phyloP scores from a whole-genome alignment of 2,888 invertebrate species.

The Gordius sp. region DNA sequence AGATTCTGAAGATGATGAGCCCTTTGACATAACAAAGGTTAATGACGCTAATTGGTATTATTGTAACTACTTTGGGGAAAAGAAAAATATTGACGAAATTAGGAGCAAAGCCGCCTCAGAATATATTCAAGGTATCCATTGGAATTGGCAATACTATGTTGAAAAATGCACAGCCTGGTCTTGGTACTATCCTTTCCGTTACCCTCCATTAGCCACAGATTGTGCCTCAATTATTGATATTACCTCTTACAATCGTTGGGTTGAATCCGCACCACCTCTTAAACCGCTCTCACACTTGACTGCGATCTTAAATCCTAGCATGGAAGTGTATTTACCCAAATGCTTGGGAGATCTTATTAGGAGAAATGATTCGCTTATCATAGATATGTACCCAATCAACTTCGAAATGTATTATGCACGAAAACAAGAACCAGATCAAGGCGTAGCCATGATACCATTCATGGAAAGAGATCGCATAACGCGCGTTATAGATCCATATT shows the following conservation, averaged over 20 bases:
- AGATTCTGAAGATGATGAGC: neutral
- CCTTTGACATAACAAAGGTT: neutral
- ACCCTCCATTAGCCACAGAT: neutral
- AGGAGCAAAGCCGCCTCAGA: neutral
- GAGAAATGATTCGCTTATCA: neutral
- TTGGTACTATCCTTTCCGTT: neutral
- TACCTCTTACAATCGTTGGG: neutral
- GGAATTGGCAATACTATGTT: neutral
- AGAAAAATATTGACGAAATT: neutral
- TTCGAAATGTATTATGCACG: neutral
- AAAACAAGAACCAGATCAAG: neutral
- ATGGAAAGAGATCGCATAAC: too few relatives aligned
- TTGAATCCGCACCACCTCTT: neutral
- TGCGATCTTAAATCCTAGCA: neutral
- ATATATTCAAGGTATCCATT: neutral
- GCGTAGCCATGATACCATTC: neutral
- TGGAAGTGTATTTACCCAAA: neutral
- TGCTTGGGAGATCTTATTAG: neutral
- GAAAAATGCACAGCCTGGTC: neutral
- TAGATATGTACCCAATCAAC: neutral
- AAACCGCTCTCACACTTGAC: neutral
- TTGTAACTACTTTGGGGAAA: conserved; percentile 7
- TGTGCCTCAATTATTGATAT: neutral
- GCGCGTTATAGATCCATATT: too few relatives aligned
- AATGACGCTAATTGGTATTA: neutral